Conservation (phyloP, 2,888 invertebrate genomes). For the Troides oblongomaculatus region DNA sequence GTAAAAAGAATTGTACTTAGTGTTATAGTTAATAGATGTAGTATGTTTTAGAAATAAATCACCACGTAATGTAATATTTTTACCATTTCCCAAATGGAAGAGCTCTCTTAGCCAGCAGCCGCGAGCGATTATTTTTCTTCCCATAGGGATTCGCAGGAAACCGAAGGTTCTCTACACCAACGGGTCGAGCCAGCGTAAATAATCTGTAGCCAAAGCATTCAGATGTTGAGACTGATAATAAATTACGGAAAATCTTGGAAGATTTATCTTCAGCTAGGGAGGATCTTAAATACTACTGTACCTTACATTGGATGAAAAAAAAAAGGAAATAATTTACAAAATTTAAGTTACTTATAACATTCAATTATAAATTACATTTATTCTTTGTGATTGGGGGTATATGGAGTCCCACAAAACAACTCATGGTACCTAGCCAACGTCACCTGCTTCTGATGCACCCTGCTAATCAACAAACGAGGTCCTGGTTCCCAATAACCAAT, state of each 20-base stretch:
- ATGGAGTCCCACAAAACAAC: too few species aligned
- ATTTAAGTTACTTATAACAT: not conserved
- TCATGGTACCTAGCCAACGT: too few species aligned
- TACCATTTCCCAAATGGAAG: conserved; percentile 70
- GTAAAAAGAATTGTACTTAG: too few species aligned
- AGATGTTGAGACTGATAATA: conserved; percentile 42
- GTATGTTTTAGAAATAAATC: conserved; percentile 63
- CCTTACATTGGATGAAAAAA: not conserved
- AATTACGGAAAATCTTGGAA: conserved; percentile 11
- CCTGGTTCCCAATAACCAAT: too few species aligned
- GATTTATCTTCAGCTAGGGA: conserved; percentile 17
- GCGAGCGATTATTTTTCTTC: conserved; percentile 66
- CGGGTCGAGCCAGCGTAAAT: conserved; percentile 64
- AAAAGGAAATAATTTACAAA: not conserved
- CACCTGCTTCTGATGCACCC: too few species aligned
- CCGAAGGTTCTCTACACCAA: conserved; percentile 42
- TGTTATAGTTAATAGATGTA: conserved; percentile 6
- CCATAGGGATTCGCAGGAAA: conserved; percentile 27
- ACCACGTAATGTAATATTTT: conserved; percentile 62
- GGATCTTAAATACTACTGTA: not conserved
- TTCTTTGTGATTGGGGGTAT: too few species aligned
- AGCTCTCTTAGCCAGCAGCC: conserved; percentile 67
- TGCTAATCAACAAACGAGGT: too few species aligned
- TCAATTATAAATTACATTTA: too few species aligned
- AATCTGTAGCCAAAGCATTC: conserved; percentile 70